Evolutionary conservation across 2,888 invertebrate genomes (phyloP).

Genomic region (Lithophane semibrunnea): DNA sequence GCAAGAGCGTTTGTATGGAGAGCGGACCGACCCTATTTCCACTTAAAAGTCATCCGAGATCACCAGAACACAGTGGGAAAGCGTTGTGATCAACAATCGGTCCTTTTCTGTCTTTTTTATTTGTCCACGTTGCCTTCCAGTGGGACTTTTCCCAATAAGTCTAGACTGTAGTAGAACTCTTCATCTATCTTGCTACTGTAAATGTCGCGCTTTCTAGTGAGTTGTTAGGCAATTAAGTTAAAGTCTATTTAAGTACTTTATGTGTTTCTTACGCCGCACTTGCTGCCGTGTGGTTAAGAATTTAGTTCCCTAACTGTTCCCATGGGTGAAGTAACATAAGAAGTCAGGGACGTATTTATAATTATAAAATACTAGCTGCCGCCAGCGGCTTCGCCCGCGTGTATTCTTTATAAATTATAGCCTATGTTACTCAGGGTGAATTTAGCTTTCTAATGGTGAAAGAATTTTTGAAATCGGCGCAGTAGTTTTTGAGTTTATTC

Average conservation of each 20-base stretch:
- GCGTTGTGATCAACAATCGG: neutral
- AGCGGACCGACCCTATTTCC: too few relatives aligned
- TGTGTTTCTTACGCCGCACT: conserved; percentile 25
- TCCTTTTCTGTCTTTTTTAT: neutral
- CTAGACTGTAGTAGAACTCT: neutral
- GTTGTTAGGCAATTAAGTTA: conserved; percentile 42
- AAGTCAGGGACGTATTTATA: neutral
- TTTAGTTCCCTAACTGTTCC: conserved; percentile 31
- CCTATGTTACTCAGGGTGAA: too few relatives aligned
- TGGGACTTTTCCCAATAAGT: neutral
- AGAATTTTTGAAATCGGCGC: too few relatives aligned
- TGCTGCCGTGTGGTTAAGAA: conserved; percentile 31
- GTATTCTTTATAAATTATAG: too few relatives aligned
- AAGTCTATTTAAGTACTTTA: conserved; percentile 42
- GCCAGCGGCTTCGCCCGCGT: too few relatives aligned
- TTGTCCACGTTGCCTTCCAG: neutral
- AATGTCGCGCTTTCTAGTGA: conserved; percentile 39
- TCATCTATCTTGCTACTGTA: conserved; percentile 22
- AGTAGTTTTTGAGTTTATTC: too few relatives aligned
- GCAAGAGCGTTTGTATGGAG: too few relatives aligned
- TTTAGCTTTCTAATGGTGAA: too few relatives aligned
- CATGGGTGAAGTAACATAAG: conserved; percentile 11
- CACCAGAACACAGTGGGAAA: neutral
- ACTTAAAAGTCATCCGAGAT: neutral
- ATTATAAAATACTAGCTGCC: neutral